Conservation (phyloP, 2,888 invertebrate genomes). For the Timandra comae region DNA sequence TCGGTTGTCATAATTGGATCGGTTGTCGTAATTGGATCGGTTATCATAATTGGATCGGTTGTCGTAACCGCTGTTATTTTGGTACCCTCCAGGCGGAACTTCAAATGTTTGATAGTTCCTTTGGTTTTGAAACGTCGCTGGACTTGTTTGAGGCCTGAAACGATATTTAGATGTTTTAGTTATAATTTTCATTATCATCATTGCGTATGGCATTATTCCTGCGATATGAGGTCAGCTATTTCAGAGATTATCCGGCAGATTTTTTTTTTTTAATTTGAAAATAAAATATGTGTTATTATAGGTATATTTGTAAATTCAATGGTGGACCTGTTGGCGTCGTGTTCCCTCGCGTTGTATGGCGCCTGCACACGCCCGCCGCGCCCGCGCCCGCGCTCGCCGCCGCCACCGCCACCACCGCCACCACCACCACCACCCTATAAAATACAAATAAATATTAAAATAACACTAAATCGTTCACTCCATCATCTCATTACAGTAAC, state of each 20-base stretch:
- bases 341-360: conserved; percentile 36
- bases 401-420: conserved; percentile 33
- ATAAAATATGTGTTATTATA: too few relatives aligned
- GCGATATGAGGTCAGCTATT: too few relatives aligned
- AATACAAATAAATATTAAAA: background rate
- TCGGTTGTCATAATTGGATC: conserved; percentile 10
- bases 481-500: too few relatives aligned
- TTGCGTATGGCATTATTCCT: too few relatives aligned
- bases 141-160: conserved; percentile 48
- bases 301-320: background rate
- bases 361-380: conserved; percentile 54
- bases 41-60: conserved; percentile 11
- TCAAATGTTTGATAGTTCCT: conserved; percentile 56
- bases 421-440: conserved; percentile 37
- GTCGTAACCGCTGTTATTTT: conserved; percentile 22
- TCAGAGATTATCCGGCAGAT: too few relatives aligned
- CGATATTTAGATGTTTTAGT: conserved; percentile 1
- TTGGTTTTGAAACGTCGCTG: conserved; percentile 27
- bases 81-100: conserved; percentile 53
- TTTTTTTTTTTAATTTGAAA: too few relatives aligned
- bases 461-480: conserved; percentile 1
- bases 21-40: conserved; percentile 8
- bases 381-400: conserved; percentile 38
- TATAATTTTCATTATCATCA: background rate
- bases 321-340: background rate